These are phyloP conservation scores for Matsumurasca onukii DNA, from an alignment of 1,140 invertebrate genomes.

Conservation along the genomic window DNA sequence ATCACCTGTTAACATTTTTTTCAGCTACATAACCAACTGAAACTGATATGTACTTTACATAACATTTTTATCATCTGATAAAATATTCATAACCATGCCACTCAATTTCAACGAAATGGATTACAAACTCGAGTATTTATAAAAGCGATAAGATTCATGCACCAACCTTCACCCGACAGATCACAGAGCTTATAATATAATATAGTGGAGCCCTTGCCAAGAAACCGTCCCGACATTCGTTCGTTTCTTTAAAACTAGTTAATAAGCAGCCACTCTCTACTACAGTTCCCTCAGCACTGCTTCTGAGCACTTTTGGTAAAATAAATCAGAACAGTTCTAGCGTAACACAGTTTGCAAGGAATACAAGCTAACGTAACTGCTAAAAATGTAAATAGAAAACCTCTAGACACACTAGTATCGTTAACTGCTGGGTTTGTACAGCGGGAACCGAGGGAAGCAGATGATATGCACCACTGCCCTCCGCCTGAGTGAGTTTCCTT, in stretches of 20 bases:
- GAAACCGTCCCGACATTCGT: conserved; percentile 30
- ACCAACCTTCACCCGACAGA: conserved; percentile 21
- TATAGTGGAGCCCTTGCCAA: conserved; percentile 34
- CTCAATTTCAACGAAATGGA: no score
- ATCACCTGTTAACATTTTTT: no score
- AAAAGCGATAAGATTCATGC: background rate
- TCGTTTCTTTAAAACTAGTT: conserved; percentile 35
- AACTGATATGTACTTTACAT: no score
- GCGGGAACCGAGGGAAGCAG: conserved; percentile 18
- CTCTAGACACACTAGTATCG: conserved; percentile 19
- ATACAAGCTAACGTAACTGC: conserved; percentile 15
- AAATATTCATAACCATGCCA: no score
- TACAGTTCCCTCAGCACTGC: conserved; percentile 21
- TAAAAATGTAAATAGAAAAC: conserved; percentile 15
- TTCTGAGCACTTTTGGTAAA: conserved; percentile 39
- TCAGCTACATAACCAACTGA: no score
- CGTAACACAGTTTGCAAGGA: conserved; percentile 7
- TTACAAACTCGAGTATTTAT: no score
- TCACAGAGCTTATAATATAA: conserved; percentile 38
- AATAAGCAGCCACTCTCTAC: conserved; percentile 34
- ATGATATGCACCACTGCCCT: background rate
- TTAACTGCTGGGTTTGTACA: background rate
- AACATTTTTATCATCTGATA: no score
- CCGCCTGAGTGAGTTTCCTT: background rate
- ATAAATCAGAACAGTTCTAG: conserved; percentile 32